Percentiles rank a stretch among this genome's conserved stretches.
Evolutionary conservation across 2,113 vertebrate genomes (phyloP).

Genomic region (Irena cyanogastra): DNA sequence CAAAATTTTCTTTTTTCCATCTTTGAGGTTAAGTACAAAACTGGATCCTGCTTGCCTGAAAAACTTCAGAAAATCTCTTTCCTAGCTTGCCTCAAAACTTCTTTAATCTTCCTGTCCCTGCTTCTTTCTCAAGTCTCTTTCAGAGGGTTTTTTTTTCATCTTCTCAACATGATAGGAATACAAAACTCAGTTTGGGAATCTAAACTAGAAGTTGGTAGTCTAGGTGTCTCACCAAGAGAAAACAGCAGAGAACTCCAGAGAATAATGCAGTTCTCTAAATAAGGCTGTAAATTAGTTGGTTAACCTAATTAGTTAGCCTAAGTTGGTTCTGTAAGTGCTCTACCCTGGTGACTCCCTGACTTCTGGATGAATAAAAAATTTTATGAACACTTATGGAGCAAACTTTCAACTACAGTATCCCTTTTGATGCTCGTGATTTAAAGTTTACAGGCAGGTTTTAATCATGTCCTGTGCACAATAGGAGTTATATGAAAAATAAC

Average conservation of each 20-base stretch:
- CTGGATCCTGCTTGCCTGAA: neutral
- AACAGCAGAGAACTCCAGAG: neutral
- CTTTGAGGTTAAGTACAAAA: neutral
- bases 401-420: neutral
- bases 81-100: neutral
- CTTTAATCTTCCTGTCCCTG: neutral
- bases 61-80: neutral
- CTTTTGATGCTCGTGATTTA: neutral
- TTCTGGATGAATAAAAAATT: neutral
- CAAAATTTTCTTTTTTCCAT: neutral
- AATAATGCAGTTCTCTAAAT: neutral
- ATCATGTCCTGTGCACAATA: neutral
- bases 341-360: neutral
- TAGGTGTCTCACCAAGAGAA: neutral
- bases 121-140: neutral
- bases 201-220: neutral
- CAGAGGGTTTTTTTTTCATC: neutral
- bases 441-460: neutral
- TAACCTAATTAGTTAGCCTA: neutral
- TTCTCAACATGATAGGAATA: neutral
- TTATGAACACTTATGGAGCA: neutral
- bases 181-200: neutral
- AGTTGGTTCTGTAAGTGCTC: neutral
- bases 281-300: neutral
- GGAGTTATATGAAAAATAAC: neutral